These are phyloP conservation scores for Tangara arthus DNA, from an alignment of 2,797 vertebrate species.

Conservation along the genomic window DNA sequence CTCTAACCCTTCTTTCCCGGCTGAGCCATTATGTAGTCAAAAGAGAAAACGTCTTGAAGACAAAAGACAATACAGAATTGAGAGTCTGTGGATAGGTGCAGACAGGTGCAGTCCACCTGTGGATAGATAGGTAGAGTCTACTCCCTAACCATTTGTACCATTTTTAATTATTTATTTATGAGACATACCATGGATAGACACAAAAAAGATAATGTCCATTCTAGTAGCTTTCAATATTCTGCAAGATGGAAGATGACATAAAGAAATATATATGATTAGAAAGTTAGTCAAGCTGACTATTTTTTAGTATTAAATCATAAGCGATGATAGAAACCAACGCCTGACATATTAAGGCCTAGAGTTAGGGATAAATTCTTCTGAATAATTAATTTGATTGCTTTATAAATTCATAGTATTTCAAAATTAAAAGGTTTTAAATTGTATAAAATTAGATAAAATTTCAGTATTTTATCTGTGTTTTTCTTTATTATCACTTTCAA, in stretches of 20 bases:
- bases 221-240: neutral
- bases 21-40: neutral
- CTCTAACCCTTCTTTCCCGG: neutral
- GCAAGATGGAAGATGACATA: neutral
- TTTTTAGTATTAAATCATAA: conserved; percentile 32
- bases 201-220: neutral
- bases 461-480: conserved; percentile 4
- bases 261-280: neutral
- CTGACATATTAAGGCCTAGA: neutral
- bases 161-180: neutral
- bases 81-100: neutral
- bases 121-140: neutral
- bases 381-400: conserved; percentile 60
- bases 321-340: conserved; percentile 6
- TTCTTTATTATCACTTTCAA: conserved; percentile 52
- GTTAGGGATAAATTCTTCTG: conserved; percentile 24
- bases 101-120: neutral
- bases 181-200: neutral
- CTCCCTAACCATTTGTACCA: neutral
- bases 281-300: neutral
- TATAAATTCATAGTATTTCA: conserved; percentile 53
- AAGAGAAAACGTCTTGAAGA: neutral
- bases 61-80: neutral
- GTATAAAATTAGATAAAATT: conserved; percentile 42
- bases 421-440: conserved; percentile 52